Percentiles rank a stretch among this genome's conserved stretches.
Evolutionary conservation across 2,888 invertebrate species (phyloP).

Genomic region (Phyllotreta striolata): DNA sequence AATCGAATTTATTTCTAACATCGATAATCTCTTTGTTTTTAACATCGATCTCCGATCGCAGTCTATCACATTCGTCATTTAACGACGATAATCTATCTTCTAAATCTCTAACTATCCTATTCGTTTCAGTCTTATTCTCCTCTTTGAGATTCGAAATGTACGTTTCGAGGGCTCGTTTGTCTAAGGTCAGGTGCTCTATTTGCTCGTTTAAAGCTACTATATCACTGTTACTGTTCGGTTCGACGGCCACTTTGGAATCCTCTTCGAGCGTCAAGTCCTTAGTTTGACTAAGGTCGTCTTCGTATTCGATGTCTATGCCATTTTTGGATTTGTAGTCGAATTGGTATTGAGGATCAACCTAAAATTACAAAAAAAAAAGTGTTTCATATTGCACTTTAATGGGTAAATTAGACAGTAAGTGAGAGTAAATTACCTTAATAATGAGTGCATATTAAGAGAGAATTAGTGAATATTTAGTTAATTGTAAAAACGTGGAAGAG

Average conservation of each 20-base stretch:
- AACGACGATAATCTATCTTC: constrained; percentile 26
- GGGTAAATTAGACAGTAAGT: too few species aligned
- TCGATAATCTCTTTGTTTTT: constrained; percentile 28
- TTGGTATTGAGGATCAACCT: constrained; percentile 31
- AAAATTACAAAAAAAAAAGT: constrained; percentile 15
- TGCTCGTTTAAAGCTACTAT: constrained; percentile 26
- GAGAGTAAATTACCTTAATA: too few species aligned
- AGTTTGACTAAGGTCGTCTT: constrained; percentile 19
- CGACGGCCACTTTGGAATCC: constrained; percentile 19
- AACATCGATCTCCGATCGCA: constrained; percentile 16
- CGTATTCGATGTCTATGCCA: constrained; percentile 21
- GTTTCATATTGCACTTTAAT: too few species aligned
- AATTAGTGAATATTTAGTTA: too few species aligned
- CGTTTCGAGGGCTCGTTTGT: constrained; percentile 28
- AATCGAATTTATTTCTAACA: constrained; percentile 31
- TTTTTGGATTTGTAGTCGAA: constrained; percentile 31
- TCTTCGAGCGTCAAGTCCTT: constrained; percentile 16
- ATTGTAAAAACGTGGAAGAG: too few species aligned
- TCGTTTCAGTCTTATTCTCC: constrained; percentile 25
- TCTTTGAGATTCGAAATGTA: constrained; percentile 8
- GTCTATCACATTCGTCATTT: constrained; percentile 25
- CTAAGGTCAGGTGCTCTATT: constrained; percentile 23
- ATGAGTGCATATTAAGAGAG: too few species aligned
- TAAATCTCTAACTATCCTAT: constrained; percentile 11
- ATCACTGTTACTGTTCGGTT: constrained; percentile 18